phyloP scores from a whole-genome alignment of 2,888 invertebrate species.

The Tanytarsus gracilentus region DNA sequence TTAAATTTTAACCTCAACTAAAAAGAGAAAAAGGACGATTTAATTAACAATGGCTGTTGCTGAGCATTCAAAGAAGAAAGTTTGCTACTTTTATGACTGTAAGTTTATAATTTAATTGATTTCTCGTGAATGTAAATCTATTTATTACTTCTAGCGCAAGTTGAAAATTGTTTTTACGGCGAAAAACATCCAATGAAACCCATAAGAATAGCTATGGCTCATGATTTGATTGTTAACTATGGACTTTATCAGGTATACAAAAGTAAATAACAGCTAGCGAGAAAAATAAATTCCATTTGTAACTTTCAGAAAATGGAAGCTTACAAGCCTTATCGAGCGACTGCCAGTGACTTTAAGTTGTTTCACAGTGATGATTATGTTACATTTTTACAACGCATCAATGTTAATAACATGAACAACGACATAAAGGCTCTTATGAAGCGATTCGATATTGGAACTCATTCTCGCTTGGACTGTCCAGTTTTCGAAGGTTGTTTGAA shows the following conservation, averaged over 20 bases:
- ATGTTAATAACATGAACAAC: background rate
- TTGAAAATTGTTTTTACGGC: background rate
- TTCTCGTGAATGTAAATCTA: background rate
- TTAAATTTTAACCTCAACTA: too few relatives aligned
- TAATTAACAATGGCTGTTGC: background rate
- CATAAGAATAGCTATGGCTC: background rate
- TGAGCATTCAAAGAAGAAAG: background rate
- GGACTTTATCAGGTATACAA: too few relatives aligned
- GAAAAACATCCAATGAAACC: slow-evolving; percentile 9
- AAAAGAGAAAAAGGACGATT: background rate
- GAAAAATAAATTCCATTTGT: too few relatives aligned
- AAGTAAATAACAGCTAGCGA: too few relatives aligned
- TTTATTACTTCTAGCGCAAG: background rate
- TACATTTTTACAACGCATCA: background rate
- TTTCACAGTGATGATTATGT: background rate
- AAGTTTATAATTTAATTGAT: background rate
- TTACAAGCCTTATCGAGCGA: background rate
- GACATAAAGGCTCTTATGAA: background rate
- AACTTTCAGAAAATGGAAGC: slow-evolving; percentile 2
- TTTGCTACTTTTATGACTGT: slow-evolving; percentile 7
- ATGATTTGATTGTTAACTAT: slow-evolving; percentile 2
- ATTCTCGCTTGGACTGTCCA: background rate
- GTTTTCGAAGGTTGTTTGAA: background rate
- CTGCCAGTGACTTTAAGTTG: background rate
- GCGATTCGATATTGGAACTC: background rate